Conservation (phyloP, 2,797 vertebrate species). For the Mormyrus hasselquistii region DNA sequence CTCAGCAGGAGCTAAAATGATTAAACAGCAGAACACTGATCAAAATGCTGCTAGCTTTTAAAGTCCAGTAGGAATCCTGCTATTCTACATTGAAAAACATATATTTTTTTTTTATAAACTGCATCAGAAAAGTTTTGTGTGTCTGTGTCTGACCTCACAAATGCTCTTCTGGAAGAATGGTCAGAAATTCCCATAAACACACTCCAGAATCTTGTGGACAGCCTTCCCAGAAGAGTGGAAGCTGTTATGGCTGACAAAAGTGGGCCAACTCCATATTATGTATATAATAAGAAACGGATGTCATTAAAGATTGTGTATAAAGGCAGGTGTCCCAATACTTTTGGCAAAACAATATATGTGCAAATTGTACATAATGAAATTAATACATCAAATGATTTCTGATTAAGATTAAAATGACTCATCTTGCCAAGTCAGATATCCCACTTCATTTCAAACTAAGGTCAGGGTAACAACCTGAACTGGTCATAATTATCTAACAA, state of each 20-base stretch:
- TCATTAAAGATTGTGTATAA: background rate
- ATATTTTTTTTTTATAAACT: background rate
- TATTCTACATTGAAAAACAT: background rate
- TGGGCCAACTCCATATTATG: background rate
- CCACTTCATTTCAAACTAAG: background rate
- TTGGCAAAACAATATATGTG: background rate
- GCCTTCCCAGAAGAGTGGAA: background rate
- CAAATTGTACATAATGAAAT: background rate
- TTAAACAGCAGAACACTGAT: background rate
- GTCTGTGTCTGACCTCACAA: background rate
- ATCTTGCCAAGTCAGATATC: background rate
- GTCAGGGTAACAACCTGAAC: background rate
- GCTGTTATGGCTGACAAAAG: background rate
- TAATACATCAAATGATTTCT: background rate
- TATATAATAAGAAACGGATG: background rate
- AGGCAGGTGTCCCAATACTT: background rate
- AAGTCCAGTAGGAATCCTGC: background rate
- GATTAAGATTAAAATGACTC: background rate
- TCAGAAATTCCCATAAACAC: background rate
- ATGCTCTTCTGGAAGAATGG: background rate
- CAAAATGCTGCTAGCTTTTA: background rate
- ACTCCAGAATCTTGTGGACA: background rate
- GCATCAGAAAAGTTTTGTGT: background rate
- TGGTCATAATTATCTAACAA: background rate
- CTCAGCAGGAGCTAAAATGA: background rate